Conservation (phyloP, 2,113 vertebrate genomes). For the Taxidea taxus region DNA sequence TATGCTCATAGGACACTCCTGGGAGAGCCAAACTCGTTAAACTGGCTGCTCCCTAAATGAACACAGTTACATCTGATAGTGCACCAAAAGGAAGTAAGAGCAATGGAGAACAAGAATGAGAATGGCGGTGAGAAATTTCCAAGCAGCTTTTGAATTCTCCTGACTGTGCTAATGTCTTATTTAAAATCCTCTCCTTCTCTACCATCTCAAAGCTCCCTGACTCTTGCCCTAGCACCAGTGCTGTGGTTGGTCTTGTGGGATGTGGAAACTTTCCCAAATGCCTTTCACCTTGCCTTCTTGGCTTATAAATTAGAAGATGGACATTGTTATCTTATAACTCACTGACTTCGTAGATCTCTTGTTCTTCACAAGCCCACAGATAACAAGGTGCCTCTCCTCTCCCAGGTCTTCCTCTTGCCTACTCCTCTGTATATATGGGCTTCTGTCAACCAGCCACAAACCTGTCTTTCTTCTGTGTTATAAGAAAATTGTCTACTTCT, state of each 20-base stretch:
- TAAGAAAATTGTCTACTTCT: neutral
- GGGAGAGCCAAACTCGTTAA: conserved; percentile 30
- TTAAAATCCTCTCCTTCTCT: neutral
- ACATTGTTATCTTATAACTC: neutral
- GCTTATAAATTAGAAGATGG: neutral
- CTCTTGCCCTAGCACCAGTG: neutral
- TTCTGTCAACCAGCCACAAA: neutral
- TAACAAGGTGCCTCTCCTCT: neutral
- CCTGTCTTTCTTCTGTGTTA: neutral
- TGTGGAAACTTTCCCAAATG: neutral
- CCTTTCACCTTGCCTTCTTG: neutral
- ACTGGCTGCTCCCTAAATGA: conserved; percentile 58
- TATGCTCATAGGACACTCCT: neutral
- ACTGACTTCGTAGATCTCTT: neutral
- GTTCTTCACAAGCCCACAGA: neutral
- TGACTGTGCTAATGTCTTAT: neutral
- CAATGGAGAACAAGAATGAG: neutral
- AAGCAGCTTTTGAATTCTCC: neutral
- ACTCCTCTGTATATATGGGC: neutral
- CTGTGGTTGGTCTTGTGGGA: neutral
- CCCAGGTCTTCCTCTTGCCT: neutral
- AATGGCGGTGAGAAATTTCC: neutral
- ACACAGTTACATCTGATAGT: conserved; percentile 55
- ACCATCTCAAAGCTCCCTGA: neutral
- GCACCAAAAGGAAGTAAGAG: neutral